phyloP scores from a whole-genome alignment of 2,797 vertebrate species.

The Glyptemys insculpta region DNA sequence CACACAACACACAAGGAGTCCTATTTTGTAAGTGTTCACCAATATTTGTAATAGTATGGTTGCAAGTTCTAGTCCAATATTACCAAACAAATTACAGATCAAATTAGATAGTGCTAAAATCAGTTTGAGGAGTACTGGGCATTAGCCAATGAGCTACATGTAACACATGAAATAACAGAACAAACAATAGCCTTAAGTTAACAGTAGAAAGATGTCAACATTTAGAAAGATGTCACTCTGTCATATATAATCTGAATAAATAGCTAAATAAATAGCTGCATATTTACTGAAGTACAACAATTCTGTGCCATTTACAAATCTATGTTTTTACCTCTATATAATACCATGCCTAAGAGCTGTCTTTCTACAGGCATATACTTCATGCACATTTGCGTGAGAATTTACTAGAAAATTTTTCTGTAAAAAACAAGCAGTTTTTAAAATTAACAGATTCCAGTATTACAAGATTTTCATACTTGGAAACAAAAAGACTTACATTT shows the following conservation, averaged over 20 bases:
- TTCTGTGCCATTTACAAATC: background rate
- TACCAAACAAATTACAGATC: background rate
- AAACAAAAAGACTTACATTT: conserved; percentile 38
- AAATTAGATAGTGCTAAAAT: background rate
- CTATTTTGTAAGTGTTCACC: background rate
- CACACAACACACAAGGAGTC: background rate
- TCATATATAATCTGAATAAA: background rate
- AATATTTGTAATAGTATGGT: background rate
- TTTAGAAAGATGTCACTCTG: background rate
- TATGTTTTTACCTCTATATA: background rate
- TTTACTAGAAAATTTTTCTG: background rate
- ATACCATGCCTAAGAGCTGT: background rate
- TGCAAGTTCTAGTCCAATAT: background rate
- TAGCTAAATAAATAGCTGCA: background rate
- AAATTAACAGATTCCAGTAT: background rate
- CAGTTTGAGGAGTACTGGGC: background rate
- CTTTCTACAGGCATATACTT: background rate
- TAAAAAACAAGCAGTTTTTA: background rate
- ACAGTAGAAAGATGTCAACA: background rate
- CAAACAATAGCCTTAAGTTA: background rate
- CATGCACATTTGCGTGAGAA: background rate
- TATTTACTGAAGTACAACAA: background rate
- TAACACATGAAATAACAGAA: background rate
- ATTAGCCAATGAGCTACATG: background rate
- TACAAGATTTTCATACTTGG: background rate